Percentiles rank a stretch among this genome's conserved stretches.
phyloP scores from a whole-genome alignment of 1,140 invertebrate genomes.

The Drosophila kepulauana region DNA sequence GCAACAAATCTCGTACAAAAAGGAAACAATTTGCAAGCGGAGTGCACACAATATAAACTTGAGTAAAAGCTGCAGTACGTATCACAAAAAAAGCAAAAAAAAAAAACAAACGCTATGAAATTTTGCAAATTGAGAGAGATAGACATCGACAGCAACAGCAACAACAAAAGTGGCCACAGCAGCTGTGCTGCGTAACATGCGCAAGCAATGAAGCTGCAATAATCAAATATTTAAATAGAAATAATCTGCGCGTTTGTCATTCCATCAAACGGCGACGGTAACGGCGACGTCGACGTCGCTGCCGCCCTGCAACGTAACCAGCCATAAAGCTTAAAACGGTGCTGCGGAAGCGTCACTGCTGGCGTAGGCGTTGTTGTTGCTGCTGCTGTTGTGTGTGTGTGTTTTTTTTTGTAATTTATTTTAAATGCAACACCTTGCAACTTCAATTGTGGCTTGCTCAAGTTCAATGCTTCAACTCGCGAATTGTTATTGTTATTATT shows the following conservation, averaged over 20 bases:
- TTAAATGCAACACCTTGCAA: slow-evolving; percentile 60
- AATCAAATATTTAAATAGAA: slow-evolving; percentile 64
- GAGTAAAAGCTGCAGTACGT: slow-evolving; percentile 47
- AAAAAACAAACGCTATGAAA: slow-evolving; percentile 46
- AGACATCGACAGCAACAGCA: slow-evolving; percentile 21
- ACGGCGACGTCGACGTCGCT: slow-evolving; percentile 30
- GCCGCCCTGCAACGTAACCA: slow-evolving; percentile 38
- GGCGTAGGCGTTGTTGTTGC: slow-evolving; percentile 21
- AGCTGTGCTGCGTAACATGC: slow-evolving; percentile 68
- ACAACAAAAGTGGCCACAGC: slow-evolving; percentile 30
- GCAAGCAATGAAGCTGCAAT: slow-evolving; percentile 31
- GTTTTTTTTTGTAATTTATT: not conserved
- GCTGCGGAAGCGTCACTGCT: slow-evolving; percentile 34
- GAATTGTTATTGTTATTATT: slow-evolving; percentile 31
- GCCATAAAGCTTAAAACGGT: slow-evolving; percentile 23
- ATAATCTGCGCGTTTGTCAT: slow-evolving; percentile 54
- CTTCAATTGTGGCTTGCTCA: slow-evolving; percentile 16
- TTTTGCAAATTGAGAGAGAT: slow-evolving; percentile 52
- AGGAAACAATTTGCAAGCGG: slow-evolving; percentile 13
- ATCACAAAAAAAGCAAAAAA: slow-evolving; percentile 33
- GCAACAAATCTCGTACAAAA: slow-evolving; percentile 27
- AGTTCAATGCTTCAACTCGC: slow-evolving; percentile 24
- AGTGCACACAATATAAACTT: slow-evolving; percentile 27
- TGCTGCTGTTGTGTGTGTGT: too few relatives aligned
- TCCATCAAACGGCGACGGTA: slow-evolving; percentile 40